These are phyloP conservation scores for Aporophyla nigra DNA, from an alignment of 2,888 invertebrate species.

Conservation along the genomic window DNA sequence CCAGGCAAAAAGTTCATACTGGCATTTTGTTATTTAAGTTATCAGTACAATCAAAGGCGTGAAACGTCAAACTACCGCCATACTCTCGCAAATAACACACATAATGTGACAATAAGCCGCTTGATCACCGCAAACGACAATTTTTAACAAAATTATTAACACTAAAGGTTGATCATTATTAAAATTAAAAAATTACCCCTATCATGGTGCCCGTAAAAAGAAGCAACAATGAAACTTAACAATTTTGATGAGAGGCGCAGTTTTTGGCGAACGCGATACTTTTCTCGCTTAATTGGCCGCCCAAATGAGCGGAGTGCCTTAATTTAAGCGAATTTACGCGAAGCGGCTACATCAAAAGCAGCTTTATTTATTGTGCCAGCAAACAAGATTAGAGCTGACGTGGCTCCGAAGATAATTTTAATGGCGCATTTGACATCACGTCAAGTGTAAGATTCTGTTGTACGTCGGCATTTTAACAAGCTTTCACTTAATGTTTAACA, in stretches of 20 bases:
- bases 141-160: conserved; percentile 54
- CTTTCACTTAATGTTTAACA: conserved; percentile 74
- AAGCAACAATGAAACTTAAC: conserved; percentile 81
- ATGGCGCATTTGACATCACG: conserved; percentile 80
- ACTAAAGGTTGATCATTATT: conserved; percentile 43
- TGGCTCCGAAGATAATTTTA: conserved; percentile 82
- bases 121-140: conserved; percentile 29
- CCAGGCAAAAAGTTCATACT: background rate
- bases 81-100: conserved; percentile 17
- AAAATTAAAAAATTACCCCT: conserved; percentile 74
- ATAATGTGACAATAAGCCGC: conserved; percentile 10
- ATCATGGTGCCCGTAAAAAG: conserved; percentile 78
- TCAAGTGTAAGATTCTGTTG: conserved; percentile 71
- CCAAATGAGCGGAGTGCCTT: conserved; percentile 83
- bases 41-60: conserved; percentile 12
- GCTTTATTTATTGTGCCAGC: conserved; percentile 81
- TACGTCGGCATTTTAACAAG: conserved; percentile 75
- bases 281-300: conserved; percentile 88
- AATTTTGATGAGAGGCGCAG: conserved; percentile 85
- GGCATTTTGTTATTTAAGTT: conserved; percentile 43
- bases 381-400: conserved; percentile 84
- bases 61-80: conserved; percentile 11
- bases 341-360: conserved; percentile 85
- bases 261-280: conserved; percentile 81
- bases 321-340: conserved; percentile 77